Evolutionary conservation across 2,888 invertebrate genomes (phyloP), one percentile per base, ranked within the genome.

Genomic region (Synergus laeviventris): DNA sequence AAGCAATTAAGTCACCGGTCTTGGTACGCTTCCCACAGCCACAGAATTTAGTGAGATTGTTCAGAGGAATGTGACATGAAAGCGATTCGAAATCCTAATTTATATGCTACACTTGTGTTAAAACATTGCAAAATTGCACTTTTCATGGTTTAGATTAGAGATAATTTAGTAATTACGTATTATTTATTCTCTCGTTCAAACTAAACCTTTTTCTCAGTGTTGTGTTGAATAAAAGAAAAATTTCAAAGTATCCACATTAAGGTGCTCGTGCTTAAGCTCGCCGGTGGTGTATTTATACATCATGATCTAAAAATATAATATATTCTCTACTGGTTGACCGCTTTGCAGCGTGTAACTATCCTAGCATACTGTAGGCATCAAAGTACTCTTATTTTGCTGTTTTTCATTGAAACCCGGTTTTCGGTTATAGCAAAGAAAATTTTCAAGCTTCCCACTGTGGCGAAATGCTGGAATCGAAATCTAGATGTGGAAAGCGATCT

Each of bases 1-100:
- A 84, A 88, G 87, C 88, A 89, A 89, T 89, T 89, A 89, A 88
- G 86, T 84, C 83, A 80, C 83, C 80, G 82, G 85, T 84, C 79
- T 81, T 84, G 83, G 81, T 81, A 81, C 80, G 81, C 83, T 82
- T 81, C 81, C 18, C 18, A 14, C 42, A 21, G 39, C 39, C 39
- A 39, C 39, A 64, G 39, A 18, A 64, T 64, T 64, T 64, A 64
- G 18, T 21, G 64, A 64, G 39, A 64, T 42, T 64, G 39, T 64
- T 64, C 39, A 18, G 12, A 64, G 38, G 39, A 64, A 64, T 39
- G 21, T 64, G 39, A 36, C 38, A 62, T 38, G 62, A 36, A 11
- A 62, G 38, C 16, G 36, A n/a, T 36, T 62, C 31, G 36, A 36
- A 62, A 62, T 62, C 38, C 36, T n/a, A 62, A 8, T 62, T 62